Conservation (phyloP, 2,797 vertebrate genomes). For the Tokudaia tokunoshimensis region DNA sequence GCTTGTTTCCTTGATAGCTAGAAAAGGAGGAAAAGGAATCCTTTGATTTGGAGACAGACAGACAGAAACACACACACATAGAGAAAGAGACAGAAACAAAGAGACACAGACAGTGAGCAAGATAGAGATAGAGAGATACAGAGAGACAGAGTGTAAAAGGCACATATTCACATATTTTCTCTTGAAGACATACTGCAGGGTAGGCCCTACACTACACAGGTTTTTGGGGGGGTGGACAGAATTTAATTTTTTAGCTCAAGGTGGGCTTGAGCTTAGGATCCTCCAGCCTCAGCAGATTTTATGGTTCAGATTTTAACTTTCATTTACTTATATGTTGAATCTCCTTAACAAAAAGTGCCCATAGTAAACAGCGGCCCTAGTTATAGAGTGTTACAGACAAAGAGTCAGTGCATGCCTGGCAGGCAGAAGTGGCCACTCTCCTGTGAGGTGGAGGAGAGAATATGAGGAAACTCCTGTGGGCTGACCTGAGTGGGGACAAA, state of each 20-base stretch:
- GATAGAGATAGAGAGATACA: neutral
- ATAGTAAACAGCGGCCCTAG: neutral
- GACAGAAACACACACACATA: neutral
- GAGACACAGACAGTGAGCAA: neutral
- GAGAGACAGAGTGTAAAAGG: neutral
- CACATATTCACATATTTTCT: neutral
- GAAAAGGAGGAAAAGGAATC: neutral
- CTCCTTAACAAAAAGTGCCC: neutral
- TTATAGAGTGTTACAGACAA: neutral
- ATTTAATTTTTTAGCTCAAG: neutral
- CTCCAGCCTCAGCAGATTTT: neutral
- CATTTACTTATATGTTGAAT: neutral
- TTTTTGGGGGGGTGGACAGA: neutral
- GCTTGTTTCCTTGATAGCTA: neutral
- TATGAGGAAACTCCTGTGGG: neutral
- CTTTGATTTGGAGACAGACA: neutral
- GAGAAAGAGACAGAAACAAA: neutral
- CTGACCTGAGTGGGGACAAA: neutral
- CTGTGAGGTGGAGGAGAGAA: neutral
- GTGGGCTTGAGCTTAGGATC: neutral
- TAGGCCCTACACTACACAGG: accelerated
- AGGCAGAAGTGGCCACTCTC: neutral
- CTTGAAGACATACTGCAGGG: neutral
- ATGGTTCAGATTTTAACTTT: neutral
- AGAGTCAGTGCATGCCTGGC: too few species aligned